Percentiles rank a stretch among this genome's conserved stretches.
Conservation (phyloP, 2,888 invertebrate species). For the Tuberolachnus salignus region DNA sequence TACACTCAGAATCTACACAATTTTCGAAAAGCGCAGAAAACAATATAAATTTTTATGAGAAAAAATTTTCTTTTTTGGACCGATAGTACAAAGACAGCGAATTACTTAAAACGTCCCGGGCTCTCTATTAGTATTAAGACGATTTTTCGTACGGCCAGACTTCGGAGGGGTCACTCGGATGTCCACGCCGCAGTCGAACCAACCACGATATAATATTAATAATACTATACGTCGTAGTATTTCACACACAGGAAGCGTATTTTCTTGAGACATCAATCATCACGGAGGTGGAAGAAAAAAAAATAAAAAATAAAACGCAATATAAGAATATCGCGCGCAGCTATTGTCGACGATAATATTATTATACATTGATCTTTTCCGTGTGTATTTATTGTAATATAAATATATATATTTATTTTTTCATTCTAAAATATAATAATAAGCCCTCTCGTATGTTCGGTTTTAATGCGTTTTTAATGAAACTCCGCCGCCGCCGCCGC, state of each 20-base stretch:
- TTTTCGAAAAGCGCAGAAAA: too few species aligned
- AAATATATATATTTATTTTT: background rate
- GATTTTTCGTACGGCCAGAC: too few species aligned
- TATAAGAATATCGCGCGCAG: background rate
- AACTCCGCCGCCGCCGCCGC: background rate
- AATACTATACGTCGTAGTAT: background rate
- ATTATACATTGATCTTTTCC: constrained; percentile 9
- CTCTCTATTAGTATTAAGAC: too few species aligned
- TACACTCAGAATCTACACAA: too few species aligned
- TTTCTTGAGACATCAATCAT: constrained; percentile 25
- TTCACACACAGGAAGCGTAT: background rate
- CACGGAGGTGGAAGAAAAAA: background rate
- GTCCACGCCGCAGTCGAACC: background rate
- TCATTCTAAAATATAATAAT: background rate
- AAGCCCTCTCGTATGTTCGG: background rate
- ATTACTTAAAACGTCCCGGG: too few species aligned
- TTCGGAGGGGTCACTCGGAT: too few species aligned
- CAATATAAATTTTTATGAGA: too few species aligned
- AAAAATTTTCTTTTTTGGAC: too few species aligned
- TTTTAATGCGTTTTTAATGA: constrained; percentile 33
- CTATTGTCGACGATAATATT: constrained; percentile 13
- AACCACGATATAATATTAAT: background rate
- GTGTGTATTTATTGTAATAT: background rate
- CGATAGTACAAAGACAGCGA: too few species aligned
- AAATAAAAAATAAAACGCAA: too few species aligned